These are phyloP conservation scores for Marmota flaviventris DNA, from an alignment of 2,113 vertebrate species.

Conservation along the genomic window DNA sequence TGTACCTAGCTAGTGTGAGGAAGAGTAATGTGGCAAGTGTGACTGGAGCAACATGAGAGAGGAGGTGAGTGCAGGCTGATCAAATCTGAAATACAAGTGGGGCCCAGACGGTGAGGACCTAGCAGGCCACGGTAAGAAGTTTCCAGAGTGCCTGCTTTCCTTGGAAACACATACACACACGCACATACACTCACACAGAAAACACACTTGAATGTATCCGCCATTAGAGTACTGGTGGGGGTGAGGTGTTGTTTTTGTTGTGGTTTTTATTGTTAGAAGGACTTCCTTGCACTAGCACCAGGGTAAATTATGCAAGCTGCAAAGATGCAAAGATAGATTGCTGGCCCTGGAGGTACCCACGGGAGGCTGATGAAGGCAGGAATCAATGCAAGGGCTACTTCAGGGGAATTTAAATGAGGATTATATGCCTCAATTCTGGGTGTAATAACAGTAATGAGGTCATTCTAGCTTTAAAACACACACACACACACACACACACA, in stretches of 20 bases:
- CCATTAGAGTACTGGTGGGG: not conserved
- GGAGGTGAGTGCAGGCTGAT: not conserved
- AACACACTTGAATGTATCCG: not conserved
- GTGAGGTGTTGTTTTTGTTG: not conserved
- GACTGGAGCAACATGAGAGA: not conserved
- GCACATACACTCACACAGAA: not conserved
- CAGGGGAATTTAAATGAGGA: not conserved
- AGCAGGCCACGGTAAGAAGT: not conserved
- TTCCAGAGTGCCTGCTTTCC: not conserved
- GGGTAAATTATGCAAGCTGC: not conserved
- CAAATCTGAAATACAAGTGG: not conserved
- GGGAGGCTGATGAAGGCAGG: not conserved
- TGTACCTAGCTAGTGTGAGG: not conserved
- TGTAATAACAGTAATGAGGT: not conserved
- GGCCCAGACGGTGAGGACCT: not conserved
- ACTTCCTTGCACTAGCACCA: not conserved
- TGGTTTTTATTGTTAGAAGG: not conserved
- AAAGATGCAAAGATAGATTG: not conserved
- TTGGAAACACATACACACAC: not conserved
- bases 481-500: not conserved
- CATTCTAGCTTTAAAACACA: not conserved
- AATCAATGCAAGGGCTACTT: not conserved
- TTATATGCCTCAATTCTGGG: not conserved
- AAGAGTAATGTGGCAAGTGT: fast-evolving
- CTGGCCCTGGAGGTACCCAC: not conserved